phyloP scores from a whole-genome alignment of 2,888 invertebrate genomes.

The Tachystola acroxantha region DNA sequence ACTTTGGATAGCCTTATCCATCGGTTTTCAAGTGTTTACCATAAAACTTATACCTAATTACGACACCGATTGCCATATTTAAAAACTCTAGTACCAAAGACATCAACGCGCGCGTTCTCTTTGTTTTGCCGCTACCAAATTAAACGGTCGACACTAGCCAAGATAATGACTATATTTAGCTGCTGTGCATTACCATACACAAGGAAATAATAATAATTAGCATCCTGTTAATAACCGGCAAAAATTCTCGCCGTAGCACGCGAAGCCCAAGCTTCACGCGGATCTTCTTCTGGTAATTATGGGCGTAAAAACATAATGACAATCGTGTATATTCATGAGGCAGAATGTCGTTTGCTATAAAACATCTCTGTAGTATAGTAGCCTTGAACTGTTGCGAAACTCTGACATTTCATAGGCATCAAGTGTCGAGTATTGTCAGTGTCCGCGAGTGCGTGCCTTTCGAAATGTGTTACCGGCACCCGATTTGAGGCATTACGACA shows the following conservation, averaged over 20 bases:
- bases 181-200: constrained; percentile 17
- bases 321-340: constrained; percentile 28
- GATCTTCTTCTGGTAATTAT: constrained; percentile 24
- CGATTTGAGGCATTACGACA: constrained; percentile 22
- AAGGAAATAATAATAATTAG: constrained; percentile 30
- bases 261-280: constrained; percentile 17
- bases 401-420: constrained; percentile 39
- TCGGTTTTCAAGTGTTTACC: too few species aligned
- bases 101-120: constrained; percentile 34
- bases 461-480: constrained; percentile 34
- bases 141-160: not conserved
- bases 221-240: constrained; percentile 25
- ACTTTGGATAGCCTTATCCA: too few species aligned
- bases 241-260: constrained; percentile 17
- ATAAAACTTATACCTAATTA: too few species aligned
- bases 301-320: constrained; percentile 27
- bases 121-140: not conserved
- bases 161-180: constrained; percentile 12
- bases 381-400: constrained; percentile 68
- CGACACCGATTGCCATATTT: not conserved
- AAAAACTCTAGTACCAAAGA: constrained; percentile 28
- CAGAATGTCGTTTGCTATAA: constrained; percentile 32
- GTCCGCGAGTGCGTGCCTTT: constrained; percentile 30
- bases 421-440: constrained; percentile 24
- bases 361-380: constrained; percentile 36